A percentile compares a stretch with the other conserved stretches of the same genome.
These are phyloP conservation scores for Saccostrea cuccullata DNA, from an alignment of 1,140 invertebrate species.

Conservation along the genomic window DNA sequence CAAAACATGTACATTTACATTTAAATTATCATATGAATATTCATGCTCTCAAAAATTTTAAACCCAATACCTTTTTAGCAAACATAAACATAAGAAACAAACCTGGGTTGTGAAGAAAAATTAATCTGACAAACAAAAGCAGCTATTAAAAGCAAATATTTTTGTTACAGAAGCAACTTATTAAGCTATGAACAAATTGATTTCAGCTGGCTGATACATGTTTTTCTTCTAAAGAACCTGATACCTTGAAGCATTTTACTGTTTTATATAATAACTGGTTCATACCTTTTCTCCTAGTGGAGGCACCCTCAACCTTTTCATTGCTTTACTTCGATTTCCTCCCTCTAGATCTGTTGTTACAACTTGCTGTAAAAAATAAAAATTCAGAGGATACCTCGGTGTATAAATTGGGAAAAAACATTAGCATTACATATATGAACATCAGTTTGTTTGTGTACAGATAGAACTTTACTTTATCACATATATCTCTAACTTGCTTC, in stretches of 20 bases:
- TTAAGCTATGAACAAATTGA: too few species aligned
- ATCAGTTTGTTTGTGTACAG: background rate
- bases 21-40: background rate
- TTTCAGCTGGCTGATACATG: too few species aligned
- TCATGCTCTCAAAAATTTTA: background rate
- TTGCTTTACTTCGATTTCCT: slow-evolving; percentile 96
- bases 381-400: background rate
- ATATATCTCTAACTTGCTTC: too few species aligned
- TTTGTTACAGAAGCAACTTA: background rate
- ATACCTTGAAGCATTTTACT: too few species aligned
- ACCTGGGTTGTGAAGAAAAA: background rate
- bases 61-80: background rate
- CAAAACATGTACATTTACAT: background rate
- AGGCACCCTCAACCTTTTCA: slow-evolving; percentile 97
- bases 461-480: background rate
- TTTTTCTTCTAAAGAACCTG: too few species aligned
- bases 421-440: background rate
- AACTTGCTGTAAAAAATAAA: slow-evolving; percentile 74
- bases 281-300: slow-evolving; percentile 92
- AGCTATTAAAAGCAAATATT: background rate
- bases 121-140: slow-evolving; percentile 9
- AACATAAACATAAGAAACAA: background rate
- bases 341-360: slow-evolving; percentile 96
- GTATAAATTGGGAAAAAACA: background rate
- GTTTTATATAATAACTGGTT: too few species aligned